These are phyloP conservation scores for Melanostigma gelatinosum DNA, from an alignment of 2,113 vertebrate species.

Conservation along the genomic window DNA sequence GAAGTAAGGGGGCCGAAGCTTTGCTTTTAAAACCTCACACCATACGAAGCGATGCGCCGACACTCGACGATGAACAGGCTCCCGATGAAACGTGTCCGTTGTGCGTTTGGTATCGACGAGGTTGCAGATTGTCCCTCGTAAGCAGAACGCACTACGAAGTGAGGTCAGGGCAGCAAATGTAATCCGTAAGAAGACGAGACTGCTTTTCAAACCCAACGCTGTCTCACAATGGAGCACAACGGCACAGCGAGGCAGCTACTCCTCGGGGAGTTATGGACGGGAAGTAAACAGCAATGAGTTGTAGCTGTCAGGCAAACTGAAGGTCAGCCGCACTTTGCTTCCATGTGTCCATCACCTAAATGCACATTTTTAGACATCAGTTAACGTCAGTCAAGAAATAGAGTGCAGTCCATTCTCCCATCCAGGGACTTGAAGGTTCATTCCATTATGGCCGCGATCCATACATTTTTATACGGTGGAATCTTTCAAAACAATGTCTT, in stretches of 20 bases:
- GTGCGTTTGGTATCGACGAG: not conserved
- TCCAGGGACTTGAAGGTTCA: conserved; percentile 5
- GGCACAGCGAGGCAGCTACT: not conserved
- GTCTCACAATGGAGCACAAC: not conserved
- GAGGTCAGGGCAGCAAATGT: conserved; percentile 1
- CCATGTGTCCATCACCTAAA: conserved; percentile 35
- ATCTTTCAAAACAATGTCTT: conserved; percentile 11
- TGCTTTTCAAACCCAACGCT: not conserved
- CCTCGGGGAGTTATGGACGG: not conserved
- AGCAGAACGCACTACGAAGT: not conserved
- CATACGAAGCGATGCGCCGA: not conserved
- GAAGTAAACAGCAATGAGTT: conserved; percentile 26
- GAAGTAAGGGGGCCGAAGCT: not conserved
- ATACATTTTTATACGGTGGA: not conserved
- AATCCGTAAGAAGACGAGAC: conserved; percentile 13
- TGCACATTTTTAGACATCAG: conserved; percentile 17
- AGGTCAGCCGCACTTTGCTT: conserved; percentile 44
- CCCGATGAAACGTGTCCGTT: not conserved
- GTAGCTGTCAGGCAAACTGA: conserved; percentile 10
- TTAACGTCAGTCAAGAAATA: conserved; percentile 16
- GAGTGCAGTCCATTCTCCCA: not conserved
- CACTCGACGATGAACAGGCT: not conserved
- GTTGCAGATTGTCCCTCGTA: not conserved
- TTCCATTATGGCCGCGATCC: not conserved
- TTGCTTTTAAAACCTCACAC: conserved; percentile 28